Evolutionary conservation across 2,113 vertebrate genomes (phyloP).

Genomic region (Ptychochromis oligacanthus): DNA sequence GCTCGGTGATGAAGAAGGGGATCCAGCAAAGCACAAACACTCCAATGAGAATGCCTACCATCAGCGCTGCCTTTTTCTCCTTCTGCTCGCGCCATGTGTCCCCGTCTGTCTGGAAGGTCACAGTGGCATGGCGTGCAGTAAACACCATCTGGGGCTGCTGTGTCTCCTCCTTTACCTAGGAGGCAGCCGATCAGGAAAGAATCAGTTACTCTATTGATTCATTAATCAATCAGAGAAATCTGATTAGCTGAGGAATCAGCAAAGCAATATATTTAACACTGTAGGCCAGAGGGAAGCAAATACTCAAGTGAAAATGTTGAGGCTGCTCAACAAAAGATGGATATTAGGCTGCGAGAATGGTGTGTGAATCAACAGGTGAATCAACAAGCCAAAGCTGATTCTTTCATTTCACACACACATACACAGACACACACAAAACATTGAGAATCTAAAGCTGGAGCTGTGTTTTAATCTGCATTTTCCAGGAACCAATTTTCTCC

Average conservation of each 20-base stretch:
- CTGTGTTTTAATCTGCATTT: slow-evolving; percentile 38
- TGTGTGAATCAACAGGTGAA: slow-evolving; percentile 45
- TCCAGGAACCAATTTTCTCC: slow-evolving; percentile 18
- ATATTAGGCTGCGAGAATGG: slow-evolving; percentile 25
- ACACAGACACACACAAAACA: not conserved
- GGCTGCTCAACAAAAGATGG: slow-evolving; percentile 44
- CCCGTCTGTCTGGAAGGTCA: slow-evolving; percentile 91
- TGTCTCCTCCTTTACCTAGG: slow-evolving; percentile 85
- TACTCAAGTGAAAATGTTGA: slow-evolving; percentile 12
- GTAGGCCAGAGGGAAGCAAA: slow-evolving; percentile 9
- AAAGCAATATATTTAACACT: slow-evolving; percentile 4
- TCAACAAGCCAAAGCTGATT: slow-evolving; percentile 25
- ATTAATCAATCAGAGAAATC: slow-evolving; percentile 19
- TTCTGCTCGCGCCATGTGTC: slow-evolving; percentile 95
- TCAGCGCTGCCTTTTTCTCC: slow-evolving; percentile 91
- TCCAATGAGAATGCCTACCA: slow-evolving; percentile 95
- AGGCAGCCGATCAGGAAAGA: slow-evolving; percentile 27
- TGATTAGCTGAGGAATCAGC: not conserved
- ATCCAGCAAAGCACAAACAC: slow-evolving; percentile 97
- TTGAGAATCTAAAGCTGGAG: slow-evolving; percentile 10
- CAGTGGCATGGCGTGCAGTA: slow-evolving; percentile 86
- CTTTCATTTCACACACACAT: not conserved
- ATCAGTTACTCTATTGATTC: slow-evolving; percentile 17
- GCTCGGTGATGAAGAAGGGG: slow-evolving; percentile 96
- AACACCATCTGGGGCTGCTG: slow-evolving; percentile 90